Conservation (phyloP, 2,888 invertebrate genomes). For the Cephalotes varians region DNA sequence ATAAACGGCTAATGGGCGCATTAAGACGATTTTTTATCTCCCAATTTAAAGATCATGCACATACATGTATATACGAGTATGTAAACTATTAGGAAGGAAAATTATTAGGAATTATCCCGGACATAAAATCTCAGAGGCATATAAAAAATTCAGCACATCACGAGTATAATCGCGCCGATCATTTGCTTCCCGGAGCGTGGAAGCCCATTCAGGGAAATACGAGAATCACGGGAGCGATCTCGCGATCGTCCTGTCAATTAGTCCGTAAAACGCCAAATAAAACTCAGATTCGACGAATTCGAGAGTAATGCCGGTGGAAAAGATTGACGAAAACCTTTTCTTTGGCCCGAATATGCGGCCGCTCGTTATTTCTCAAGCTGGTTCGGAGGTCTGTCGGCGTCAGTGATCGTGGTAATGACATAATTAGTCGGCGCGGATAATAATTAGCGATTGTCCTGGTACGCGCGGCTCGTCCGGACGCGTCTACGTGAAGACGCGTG, state of each 20-base stretch:
- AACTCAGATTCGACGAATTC: constrained; percentile 34
- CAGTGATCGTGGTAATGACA: constrained; percentile 81
- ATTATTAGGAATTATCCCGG: constrained; percentile 10
- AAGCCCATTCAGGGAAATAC: neutral
- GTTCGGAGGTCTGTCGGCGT: constrained; percentile 57
- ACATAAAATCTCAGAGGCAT: constrained; percentile 1
- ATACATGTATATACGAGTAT: neutral
- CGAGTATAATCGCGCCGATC: constrained; percentile 2
- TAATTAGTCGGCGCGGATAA: constrained; percentile 79
- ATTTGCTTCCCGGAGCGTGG: neutral
- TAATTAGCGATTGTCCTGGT: constrained; percentile 76
- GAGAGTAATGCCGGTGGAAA: constrained; percentile 34
- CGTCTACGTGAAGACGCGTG: constrained; percentile 77
- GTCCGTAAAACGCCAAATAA: constrained; percentile 47
- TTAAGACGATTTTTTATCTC: constrained; percentile 13
- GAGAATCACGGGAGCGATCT: constrained; percentile 6
- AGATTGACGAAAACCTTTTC: constrained; percentile 61
- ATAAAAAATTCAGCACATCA: neutral
- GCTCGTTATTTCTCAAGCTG: constrained; percentile 65
- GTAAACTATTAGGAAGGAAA: neutral
- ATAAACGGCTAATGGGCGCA: constrained; percentile 8
- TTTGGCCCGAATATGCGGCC: constrained; percentile 21
- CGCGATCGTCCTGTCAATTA: constrained; percentile 35
- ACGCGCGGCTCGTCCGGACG: constrained; percentile 34
- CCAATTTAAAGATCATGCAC: neutral